Conservation (phyloP, 2,888 invertebrate species). For the Euplagia quadripunctaria region DNA sequence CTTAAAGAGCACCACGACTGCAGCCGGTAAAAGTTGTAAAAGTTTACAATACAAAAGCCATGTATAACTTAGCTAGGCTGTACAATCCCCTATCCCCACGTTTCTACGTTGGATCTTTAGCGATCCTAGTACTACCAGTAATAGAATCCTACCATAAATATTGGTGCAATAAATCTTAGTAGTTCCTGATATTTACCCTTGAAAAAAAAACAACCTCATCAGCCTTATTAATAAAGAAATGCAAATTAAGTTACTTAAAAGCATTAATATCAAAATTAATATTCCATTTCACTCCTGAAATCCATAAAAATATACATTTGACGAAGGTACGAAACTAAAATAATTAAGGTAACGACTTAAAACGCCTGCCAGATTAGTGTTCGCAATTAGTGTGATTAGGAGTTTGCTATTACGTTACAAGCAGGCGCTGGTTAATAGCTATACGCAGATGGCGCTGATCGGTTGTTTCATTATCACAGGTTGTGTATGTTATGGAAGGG, state of each 20-base stretch:
- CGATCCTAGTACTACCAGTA: no score
- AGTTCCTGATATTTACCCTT: no score
- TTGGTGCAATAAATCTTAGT: no score
- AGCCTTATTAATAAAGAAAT: no score
- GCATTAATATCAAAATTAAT: neutral
- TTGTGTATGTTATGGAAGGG: constrained; percentile 28
- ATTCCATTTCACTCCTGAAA: neutral
- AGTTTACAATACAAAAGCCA: no score
- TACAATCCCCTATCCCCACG: no score
- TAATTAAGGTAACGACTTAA: constrained; percentile 45
- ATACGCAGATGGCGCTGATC: constrained; percentile 59
- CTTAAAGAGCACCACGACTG: no score
- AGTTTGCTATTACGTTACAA: constrained; percentile 62
- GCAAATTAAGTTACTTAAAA: neutral
- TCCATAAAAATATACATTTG: constrained; percentile 7
- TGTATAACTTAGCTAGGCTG: no score
- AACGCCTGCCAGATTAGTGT: constrained; percentile 63
- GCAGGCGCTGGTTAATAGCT: constrained; percentile 63
- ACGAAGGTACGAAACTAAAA: constrained; percentile 26
- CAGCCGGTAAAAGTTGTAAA: no score
- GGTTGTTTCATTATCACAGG: constrained; percentile 55
- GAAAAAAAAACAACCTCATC: no score
- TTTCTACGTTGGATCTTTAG: no score
- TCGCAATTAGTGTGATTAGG: constrained; percentile 66
- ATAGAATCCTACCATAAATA: no score